Conservation (phyloP, 2,797 vertebrate species). For the Sebastes goodei region DNA sequence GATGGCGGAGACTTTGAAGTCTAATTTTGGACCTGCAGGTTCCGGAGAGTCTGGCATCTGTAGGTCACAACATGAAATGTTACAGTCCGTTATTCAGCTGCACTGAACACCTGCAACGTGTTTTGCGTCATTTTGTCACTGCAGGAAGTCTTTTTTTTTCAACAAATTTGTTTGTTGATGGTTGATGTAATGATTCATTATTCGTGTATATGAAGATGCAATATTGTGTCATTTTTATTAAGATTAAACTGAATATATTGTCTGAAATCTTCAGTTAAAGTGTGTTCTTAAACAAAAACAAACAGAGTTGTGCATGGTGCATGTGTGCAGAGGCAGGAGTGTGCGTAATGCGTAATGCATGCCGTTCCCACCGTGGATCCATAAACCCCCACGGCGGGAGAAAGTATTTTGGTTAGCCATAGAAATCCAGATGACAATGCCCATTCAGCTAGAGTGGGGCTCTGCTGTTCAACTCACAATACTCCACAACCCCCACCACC, state of each 20-base stretch:
- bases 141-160: conserved; percentile 49
- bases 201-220: conserved; percentile 71
- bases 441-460: conserved; percentile 79
- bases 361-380: conserved; percentile 68
- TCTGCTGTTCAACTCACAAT: conserved; percentile 80
- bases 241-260: conserved; percentile 79
- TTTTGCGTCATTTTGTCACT: conserved; percentile 37
- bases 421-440: conserved; percentile 85
- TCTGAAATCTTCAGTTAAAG: conserved; percentile 46
- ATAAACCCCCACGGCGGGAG: conserved; percentile 74
- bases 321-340: neutral
- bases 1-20: conserved; percentile 8
- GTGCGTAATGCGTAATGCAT: conserved; percentile 61
- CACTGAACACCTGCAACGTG: conserved; percentile 50
- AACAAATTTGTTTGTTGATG: conserved; percentile 24
- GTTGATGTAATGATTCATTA: conserved; percentile 67
- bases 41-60: conserved; percentile 8
- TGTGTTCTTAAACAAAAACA: conserved; percentile 57
- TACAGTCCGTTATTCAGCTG: conserved; percentile 22
- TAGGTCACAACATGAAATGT: conserved; percentile 22
- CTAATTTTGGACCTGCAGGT: conserved; percentile 27
- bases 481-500: conserved; percentile 43
- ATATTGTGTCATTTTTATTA: conserved; percentile 69
- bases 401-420: conserved; percentile 81
- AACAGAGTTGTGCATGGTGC: neutral